phyloP scores from a whole-genome alignment of 2,113 vertebrate genomes.

The Paraplagusia blochii region DNA sequence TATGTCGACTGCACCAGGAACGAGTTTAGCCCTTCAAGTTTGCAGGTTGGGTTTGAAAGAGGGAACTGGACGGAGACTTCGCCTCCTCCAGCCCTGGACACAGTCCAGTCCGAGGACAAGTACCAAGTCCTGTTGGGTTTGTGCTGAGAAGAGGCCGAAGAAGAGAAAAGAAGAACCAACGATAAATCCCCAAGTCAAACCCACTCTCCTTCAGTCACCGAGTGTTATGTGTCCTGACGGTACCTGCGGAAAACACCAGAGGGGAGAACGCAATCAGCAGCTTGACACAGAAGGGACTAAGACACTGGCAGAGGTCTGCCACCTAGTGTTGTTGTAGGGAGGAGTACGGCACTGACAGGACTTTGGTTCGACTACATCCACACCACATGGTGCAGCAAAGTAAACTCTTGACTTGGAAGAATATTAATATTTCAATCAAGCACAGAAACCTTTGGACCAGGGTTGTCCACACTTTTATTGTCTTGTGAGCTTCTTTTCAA shows the following conservation, averaged over 20 bases:
- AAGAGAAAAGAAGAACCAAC: background rate
- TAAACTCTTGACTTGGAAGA: too few species aligned
- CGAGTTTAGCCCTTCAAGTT: constrained; percentile 63
- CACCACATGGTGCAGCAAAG: too few species aligned
- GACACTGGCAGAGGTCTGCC: too few species aligned
- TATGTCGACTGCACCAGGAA: constrained; percentile 33
- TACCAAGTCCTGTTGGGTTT: constrained; percentile 16
- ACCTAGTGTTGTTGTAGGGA: too few species aligned
- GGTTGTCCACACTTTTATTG: too few species aligned
- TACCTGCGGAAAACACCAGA: constrained; percentile 55
- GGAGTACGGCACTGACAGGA: too few species aligned
- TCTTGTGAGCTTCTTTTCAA: too few species aligned
- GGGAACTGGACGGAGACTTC: constrained; percentile 43
- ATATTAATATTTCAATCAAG: too few species aligned
- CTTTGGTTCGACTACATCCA: too few species aligned
- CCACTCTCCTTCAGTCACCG: constrained; percentile 36
- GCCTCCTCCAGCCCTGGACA: constrained; percentile 24
- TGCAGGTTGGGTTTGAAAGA: constrained; percentile 51
- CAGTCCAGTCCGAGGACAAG: constrained; percentile 17
- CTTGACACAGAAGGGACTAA: too few species aligned
- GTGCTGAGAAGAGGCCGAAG: constrained; percentile 31
- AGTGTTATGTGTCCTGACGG: constrained; percentile 71
- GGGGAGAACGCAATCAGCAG: too few species aligned
- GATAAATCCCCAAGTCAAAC: constrained; percentile 45
- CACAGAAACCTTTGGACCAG: too few species aligned